Evolutionary conservation across 2,888 invertebrate genomes (phyloP).

Genomic region (Rambutsinella grinnellia): DNA sequence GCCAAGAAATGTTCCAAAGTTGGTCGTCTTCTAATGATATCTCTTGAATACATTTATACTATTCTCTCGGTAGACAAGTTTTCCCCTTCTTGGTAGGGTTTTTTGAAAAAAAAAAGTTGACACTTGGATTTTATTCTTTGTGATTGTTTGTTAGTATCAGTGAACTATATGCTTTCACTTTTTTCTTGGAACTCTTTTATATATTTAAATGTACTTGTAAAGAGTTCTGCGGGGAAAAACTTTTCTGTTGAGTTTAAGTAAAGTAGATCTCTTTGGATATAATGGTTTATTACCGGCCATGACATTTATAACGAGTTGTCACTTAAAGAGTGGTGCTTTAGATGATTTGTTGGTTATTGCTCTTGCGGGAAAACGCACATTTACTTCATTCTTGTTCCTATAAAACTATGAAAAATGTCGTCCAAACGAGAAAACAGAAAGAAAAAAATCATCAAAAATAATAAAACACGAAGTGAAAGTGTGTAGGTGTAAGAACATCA

Average conservation of each 20-base stretch:
- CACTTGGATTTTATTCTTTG: conserved; percentile 32
- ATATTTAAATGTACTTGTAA: not conserved
- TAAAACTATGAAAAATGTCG: not conserved
- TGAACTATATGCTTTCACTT: not conserved
- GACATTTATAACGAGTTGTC: conserved; percentile 58
- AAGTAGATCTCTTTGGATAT: conserved; percentile 24
- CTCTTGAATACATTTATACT: conserved; percentile 21
- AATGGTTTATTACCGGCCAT: conserved; percentile 55
- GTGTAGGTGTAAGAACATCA: no score
- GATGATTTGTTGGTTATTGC: conserved; percentile 59
- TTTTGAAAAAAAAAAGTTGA: conserved; percentile 39
- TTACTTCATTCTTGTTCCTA: not conserved
- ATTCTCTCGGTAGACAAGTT: conserved; percentile 43
- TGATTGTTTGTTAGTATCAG: conserved; percentile 6
- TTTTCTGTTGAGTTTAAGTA: no score
- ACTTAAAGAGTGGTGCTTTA: conserved; percentile 47
- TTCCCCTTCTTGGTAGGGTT: conserved; percentile 25
- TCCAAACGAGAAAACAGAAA: not conserved
- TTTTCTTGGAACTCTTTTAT: not conserved
- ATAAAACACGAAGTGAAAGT: no score
- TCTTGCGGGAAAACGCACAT: conserved; percentile 54
- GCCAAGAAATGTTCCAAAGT: conserved; percentile 42
- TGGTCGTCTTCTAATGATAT: conserved; percentile 30
- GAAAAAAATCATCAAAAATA: not conserved
- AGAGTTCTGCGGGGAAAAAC: not conserved